Evolutionary conservation across 2,888 invertebrate genomes (phyloP).

Genomic region (Dendrolimus houi): DNA sequence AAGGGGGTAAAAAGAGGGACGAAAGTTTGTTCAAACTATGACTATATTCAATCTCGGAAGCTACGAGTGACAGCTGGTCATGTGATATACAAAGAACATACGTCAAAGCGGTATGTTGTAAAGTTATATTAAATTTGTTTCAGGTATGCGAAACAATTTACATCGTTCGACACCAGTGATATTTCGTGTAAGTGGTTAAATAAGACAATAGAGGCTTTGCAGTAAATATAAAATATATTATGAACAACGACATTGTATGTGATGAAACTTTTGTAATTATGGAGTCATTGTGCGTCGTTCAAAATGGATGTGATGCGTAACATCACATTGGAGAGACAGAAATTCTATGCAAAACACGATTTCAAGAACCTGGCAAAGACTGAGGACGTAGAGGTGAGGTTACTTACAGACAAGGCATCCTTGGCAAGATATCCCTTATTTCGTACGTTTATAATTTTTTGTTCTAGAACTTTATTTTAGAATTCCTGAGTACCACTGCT

Average conservation of each 20-base stretch:
- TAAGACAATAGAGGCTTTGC: background rate
- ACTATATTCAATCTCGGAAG: no score
- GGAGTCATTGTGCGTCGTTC: conserved; percentile 5
- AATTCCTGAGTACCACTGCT: no score
- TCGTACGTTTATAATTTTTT: no score
- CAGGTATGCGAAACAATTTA: background rate
- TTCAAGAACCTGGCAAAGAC: conserved; percentile 34
- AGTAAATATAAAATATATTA: background rate
- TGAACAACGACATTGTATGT: background rate
- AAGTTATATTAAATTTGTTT: background rate
- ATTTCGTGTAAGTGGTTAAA: background rate
- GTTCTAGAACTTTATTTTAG: no score
- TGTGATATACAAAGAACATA: no score
- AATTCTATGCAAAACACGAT: conserved; percentile 43
- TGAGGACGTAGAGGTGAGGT: conserved; percentile 47
- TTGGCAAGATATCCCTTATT: no score
- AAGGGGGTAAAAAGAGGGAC: no score
- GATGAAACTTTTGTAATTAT: conserved; percentile 8
- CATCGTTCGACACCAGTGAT: background rate
- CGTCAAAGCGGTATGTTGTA: background rate
- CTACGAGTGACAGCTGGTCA: no score
- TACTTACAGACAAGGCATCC: background rate
- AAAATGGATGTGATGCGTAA: conserved; percentile 48
- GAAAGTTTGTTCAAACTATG: no score
- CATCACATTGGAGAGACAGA: conserved; percentile 40